phyloP scores from a whole-genome alignment of 2,888 invertebrate species.

The Metellina segmentata region DNA sequence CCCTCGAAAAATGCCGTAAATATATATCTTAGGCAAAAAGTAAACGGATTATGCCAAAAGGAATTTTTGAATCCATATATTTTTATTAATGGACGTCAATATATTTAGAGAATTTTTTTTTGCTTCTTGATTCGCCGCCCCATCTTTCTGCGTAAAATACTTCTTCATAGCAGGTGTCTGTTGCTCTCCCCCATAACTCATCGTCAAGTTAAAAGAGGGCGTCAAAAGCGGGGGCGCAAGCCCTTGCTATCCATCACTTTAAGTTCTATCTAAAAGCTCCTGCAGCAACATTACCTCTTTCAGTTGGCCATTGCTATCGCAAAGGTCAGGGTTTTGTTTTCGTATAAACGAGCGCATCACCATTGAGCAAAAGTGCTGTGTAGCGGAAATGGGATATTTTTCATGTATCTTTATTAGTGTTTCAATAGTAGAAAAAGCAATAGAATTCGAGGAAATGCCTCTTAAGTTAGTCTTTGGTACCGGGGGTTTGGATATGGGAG shows the following conservation, averaged over 20 bases:
- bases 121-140: neutral
- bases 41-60: slow-evolving; percentile 51
- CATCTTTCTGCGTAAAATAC: slow-evolving; percentile 52
- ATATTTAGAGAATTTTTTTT: slow-evolving; percentile 57
- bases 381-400: neutral
- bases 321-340: slow-evolving; percentile 43
- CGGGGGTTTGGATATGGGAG: too few relatives aligned
- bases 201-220: slow-evolving; percentile 65
- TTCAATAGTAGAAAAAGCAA: neutral
- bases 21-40: neutral
- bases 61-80: slow-evolving; percentile 57
- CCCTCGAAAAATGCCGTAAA: too few relatives aligned
- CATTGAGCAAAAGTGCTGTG: neutral
- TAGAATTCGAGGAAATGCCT: neutral
- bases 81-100: slow-evolving; percentile 68
- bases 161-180: slow-evolving; percentile 60
- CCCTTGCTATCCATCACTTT: slow-evolving; percentile 52
- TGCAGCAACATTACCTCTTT: neutral
- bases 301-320: slow-evolving; percentile 21
- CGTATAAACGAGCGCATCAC: neutral
- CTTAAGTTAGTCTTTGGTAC: neutral
- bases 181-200: slow-evolving; percentile 57
- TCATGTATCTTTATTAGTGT: slow-evolving; percentile 19
- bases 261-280: slow-evolving; percentile 38
- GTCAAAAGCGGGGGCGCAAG: slow-evolving; percentile 41